Conservation (phyloP, 2,888 invertebrate genomes). For the Phortica magna region DNA sequence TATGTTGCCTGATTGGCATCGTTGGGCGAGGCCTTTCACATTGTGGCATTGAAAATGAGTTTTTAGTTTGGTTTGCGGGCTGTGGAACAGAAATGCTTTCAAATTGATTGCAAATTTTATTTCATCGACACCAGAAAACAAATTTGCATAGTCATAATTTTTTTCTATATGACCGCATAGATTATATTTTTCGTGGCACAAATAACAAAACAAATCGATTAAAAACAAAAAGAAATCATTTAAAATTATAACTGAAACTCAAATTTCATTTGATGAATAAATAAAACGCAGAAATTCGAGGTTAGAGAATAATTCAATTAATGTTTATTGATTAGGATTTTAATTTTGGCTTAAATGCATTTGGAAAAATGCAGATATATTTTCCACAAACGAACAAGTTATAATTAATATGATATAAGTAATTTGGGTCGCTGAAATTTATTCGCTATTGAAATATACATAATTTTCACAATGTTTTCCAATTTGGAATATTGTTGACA, state of each 20-base stretch:
- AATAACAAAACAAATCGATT: neutral
- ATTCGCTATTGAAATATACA: no score
- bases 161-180: neutral
- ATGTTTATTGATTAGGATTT: neutral
- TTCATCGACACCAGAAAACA: slow-evolving; percentile 11
- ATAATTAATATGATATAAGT: no score
- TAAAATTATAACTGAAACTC: slow-evolving; percentile 10
- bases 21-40: neutral
- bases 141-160: neutral
- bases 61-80: neutral
- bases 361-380: no score
- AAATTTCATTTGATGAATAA: neutral
- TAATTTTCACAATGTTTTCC: no score
- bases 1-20: neutral
- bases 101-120: slow-evolving; percentile 26
- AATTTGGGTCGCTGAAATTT: no score
- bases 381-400: no score
- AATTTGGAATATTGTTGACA: no score
- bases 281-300: neutral
- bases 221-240: slow-evolving; percentile 4
- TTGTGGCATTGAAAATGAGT: slow-evolving; percentile 1
- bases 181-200: neutral
- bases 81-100: neutral
- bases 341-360: neutral
- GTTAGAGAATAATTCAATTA: neutral